Base-by-base conservation (phyloP, 2,797 vertebrate species). In the Loriculus beryllinus region DNA sequence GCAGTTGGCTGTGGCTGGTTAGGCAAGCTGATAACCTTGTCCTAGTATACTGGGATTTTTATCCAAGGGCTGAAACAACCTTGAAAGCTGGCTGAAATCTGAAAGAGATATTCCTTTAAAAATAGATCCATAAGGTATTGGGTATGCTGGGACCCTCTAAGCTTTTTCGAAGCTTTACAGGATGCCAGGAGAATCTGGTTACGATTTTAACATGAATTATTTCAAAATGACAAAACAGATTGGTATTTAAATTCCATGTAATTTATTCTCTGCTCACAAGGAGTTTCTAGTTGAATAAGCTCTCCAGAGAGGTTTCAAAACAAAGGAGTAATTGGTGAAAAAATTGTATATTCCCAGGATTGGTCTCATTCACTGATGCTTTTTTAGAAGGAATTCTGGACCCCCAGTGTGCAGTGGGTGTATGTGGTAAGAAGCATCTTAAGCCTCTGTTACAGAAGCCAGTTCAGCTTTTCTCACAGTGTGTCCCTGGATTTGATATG, bases 351-450 rank as follows among this genome's bases (percentile, higher is more conserved):
- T 67, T 77, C 28, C 21, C 31, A 86, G 39, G 72, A 75, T 5
- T 42, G 10, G 14, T 69, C 11, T 81, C 14, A 56, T 64, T 90
- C 62, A 71, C 15, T 37, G 37, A 51, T 62, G 29, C 6, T 57
- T 10, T 3, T 65, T 72, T 49, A 42, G 52, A 29, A 33, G 59
- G 40, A 47, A 23, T 67, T 63, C 59, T 70, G 43, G n/a, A 28
- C 23, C 28, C 47, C 35, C 1, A 1, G 22, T 2, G 5, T 3
- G 48, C 52, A 35, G 37, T 2, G 3, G 10, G 13, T 35, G 78
- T 3, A 1, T 3, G 14, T 15, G 5, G 14, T 2, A 6, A 40
- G 35, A 26, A 48, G 43, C 14, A 4, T 12, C 42, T 45, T 9
- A 6, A 77, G 29, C 62, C 35, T 48, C 37, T 18, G 19, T 16